Base-by-base conservation (phyloP, 2,113 vertebrate species). In the Toxostoma redivivum region DNA sequence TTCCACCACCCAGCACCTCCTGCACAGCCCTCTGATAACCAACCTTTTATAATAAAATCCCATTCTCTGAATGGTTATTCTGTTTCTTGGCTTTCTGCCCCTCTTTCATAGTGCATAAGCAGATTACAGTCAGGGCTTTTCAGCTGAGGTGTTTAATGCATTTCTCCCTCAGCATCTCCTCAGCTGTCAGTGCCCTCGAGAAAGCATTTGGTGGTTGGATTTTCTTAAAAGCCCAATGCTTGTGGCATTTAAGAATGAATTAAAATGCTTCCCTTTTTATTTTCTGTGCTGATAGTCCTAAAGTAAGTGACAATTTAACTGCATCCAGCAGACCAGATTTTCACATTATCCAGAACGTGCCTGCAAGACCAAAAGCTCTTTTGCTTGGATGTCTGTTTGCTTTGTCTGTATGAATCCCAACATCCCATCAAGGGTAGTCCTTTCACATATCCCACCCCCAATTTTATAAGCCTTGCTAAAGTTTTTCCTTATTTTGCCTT, bases 151-250 rank as follows among this genome's bases (percentile, higher is more conserved):
- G 0, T 67, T 93, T 83, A 90, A 94, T 83, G 45, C 10, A 45
- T 45, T 93, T 86, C 35, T 77, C 51, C 56, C 35, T 95, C 38
- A 44, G 28, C 11, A 10, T 14, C 62, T 67, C 77, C 51, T 91
- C 47, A 82, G 87, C 70, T 72, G 45, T 42, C 74, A 70, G 48
- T 73, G 38, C 42, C 76, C 79, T 92, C 40, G 7, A 93, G 72
- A 94, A 95, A 90, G 64, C 64, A 90, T 81, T 74, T 94, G 82
- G 79, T 92, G 76, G 83, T 70, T 94, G n/a, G n/a, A 78, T 88
- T 86, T 81, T 71, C 90, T 90, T 83, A 88, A 90, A 96, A 90
- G 81, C 79, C 56, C 40, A 24, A 77, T 74, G 78, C 42, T 61
- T 0, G 0, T 2, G 65, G 51, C 51, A 70, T 74, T 93, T 71